Conservation (phyloP, 35 echinoderm and acorn worm genomes). For the Stichopus chloronotus region DNA sequence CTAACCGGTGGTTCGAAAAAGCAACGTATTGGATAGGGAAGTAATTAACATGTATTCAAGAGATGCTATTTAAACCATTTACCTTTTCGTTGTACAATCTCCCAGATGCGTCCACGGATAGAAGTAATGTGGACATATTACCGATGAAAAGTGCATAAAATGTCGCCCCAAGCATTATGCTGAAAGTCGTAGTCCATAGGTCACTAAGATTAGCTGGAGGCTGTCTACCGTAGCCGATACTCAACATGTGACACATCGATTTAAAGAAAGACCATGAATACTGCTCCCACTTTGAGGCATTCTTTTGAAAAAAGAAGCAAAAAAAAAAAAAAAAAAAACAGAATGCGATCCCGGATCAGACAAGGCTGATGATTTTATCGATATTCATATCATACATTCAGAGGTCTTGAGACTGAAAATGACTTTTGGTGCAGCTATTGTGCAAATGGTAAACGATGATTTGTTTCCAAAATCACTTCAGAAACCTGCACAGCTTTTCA, state of each 20-base stretch:
- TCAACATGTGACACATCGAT: constrained; percentile 92
- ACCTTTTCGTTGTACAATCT: constrained; percentile 98
- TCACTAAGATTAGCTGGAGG: constrained; percentile 84
- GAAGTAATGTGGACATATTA: constrained; percentile 84
- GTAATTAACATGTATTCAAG: no score
- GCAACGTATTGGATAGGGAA: no score
- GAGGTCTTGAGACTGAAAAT: no score
- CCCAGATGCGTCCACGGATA: constrained; percentile 90
- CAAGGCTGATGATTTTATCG: no score
- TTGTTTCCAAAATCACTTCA: no score
- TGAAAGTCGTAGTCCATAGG: constrained; percentile 90
- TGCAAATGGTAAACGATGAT: no score
- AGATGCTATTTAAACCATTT: not conserved
- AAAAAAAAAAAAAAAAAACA: not conserved
- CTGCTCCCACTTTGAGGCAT: constrained; percentile 88
- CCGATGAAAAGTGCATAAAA: constrained; percentile 98
- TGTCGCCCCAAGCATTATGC: constrained; percentile 88
- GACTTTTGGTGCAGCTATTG: no score
- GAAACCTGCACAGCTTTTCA: no score
- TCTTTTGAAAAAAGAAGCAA: constrained; percentile 23
- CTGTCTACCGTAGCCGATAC: constrained; percentile 90
- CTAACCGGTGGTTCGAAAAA: no score
- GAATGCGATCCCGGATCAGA: not conserved
- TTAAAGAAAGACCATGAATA: constrained; percentile 99
- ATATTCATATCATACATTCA: no score